phyloP scores from a whole-genome alignment of 2,888 invertebrate genomes.

The Lissocephala sabroskyi region DNA sequence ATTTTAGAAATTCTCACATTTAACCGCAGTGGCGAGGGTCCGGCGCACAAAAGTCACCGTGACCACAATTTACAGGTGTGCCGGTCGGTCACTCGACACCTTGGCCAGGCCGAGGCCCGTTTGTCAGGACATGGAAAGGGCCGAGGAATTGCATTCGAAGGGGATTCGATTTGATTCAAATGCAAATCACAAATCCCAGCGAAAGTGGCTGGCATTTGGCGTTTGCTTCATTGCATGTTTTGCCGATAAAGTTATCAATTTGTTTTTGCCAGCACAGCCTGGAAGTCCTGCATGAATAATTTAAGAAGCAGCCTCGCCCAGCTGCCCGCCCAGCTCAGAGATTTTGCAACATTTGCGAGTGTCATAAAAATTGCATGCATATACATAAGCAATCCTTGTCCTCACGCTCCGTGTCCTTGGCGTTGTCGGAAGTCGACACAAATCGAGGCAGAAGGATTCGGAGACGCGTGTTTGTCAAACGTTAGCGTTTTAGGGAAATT shows the following conservation, averaged over 20 bases:
- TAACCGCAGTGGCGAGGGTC: constrained; percentile 47
- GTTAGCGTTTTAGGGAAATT: constrained; percentile 60
- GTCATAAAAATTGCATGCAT: constrained; percentile 63
- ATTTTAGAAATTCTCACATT: constrained; percentile 64
- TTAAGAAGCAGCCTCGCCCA: constrained; percentile 34
- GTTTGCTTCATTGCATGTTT: constrained; percentile 67
- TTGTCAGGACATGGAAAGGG: constrained; percentile 3
- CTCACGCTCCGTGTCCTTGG: too few species aligned
- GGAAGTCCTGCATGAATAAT: constrained; percentile 68
- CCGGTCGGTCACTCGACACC: constrained; percentile 59
- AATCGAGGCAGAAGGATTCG: not conserved
- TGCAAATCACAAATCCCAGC: constrained; percentile 47
- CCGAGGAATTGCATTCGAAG: not conserved
- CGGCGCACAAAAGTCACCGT: constrained; percentile 6
- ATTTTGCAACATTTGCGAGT: constrained; percentile 63
- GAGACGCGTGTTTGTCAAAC: constrained; percentile 61
- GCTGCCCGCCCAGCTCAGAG: constrained; percentile 26
- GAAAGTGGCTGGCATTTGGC: not conserved
- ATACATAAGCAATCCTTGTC: constrained; percentile 3
- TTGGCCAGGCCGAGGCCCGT: not conserved
- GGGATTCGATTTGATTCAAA: constrained; percentile 26
- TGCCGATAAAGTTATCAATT: constrained; percentile 70
- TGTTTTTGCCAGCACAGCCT: constrained; percentile 67
- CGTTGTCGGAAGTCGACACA: not conserved
- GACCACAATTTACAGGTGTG: constrained; percentile 68